A percentile compares a stretch with the other conserved stretches of the same genome.
Evolutionary conservation across 2,888 invertebrate genomes (phyloP).

Genomic region (Apodemia mormo): DNA sequence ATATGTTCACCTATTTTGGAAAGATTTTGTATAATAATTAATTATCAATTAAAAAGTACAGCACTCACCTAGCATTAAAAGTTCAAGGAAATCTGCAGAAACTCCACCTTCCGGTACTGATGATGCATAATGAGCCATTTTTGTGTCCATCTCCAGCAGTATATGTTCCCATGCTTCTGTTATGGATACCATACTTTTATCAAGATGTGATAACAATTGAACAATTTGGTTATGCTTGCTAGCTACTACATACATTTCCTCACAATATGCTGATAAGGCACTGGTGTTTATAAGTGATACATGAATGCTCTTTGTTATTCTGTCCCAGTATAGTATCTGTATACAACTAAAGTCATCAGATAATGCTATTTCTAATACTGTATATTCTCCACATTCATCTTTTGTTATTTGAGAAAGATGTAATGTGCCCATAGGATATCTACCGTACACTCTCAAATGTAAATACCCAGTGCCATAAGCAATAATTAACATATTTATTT

Average conservation of each 20-base stretch:
- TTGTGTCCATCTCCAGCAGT: constrained; percentile 95
- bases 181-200: constrained; percentile 89
- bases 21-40: too few relatives aligned
- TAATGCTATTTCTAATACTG: constrained; percentile 84
- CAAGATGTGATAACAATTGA: constrained; percentile 85
- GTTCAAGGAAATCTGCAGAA: constrained; percentile 94
- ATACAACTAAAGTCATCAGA: constrained; percentile 87
- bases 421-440: constrained; percentile 89
- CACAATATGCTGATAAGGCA: constrained; percentile 84
- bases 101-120: constrained; percentile 90
- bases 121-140: constrained; percentile 93
- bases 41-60: too few relatives aligned
- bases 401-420: constrained; percentile 81
- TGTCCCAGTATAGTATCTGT: constrained; percentile 83
- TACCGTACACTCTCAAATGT: constrained; percentile 90
- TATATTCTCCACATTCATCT: constrained; percentile 79
- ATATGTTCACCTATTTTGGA: too few relatives aligned
- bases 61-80: constrained; percentile 87
- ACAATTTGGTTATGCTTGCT: constrained; percentile 88
- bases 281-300: constrained; percentile 80
- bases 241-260: constrained; percentile 87
- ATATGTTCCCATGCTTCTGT: constrained; percentile 97
- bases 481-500: constrained; percentile 89
- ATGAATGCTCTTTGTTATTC: constrained; percentile 67
- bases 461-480: constrained; percentile 89